Conservation (phyloP, 2,797 vertebrate species). For the Eutrigla gurnardus region DNA sequence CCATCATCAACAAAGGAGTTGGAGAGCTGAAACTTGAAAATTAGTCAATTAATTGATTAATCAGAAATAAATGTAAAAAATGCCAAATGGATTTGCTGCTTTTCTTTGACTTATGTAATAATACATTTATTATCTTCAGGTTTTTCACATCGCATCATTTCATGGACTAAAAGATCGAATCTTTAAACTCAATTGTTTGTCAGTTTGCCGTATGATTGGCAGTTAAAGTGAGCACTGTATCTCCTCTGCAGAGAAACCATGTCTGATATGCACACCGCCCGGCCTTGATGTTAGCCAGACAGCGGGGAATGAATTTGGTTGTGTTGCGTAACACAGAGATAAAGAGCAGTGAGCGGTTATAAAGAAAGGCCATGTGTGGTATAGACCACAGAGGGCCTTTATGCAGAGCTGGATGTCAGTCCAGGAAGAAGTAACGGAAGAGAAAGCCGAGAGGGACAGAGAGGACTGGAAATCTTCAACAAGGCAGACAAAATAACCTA, state of each 20-base stretch:
- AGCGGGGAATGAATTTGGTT: slow-evolving; percentile 9
- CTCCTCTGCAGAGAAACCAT: neutral
- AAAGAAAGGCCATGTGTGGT: slow-evolving; percentile 14
- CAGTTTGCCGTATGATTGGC: neutral
- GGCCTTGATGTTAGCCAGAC: slow-evolving; percentile 11
- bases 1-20: neutral
- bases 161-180: neutral
- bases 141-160: neutral
- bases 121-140: neutral
- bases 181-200: neutral
- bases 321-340: slow-evolving; percentile 34
- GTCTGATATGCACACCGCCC: neutral
- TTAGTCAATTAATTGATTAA: neutral
- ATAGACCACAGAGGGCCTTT: slow-evolving; percentile 18
- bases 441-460: slow-evolving; percentile 7
- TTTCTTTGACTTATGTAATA: neutral
- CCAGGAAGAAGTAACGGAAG: slow-evolving; percentile 9
- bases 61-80: neutral
- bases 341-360: slow-evolving; percentile 28
- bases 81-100: neutral
- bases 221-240: neutral
- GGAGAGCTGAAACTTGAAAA: neutral
- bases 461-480: neutral
- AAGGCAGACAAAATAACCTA: slow-evolving; percentile 21
- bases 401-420: slow-evolving; percentile 30